Conservation (phyloP, 2,888 invertebrate genomes). For the Coronaproctus castanopsis region DNA sequence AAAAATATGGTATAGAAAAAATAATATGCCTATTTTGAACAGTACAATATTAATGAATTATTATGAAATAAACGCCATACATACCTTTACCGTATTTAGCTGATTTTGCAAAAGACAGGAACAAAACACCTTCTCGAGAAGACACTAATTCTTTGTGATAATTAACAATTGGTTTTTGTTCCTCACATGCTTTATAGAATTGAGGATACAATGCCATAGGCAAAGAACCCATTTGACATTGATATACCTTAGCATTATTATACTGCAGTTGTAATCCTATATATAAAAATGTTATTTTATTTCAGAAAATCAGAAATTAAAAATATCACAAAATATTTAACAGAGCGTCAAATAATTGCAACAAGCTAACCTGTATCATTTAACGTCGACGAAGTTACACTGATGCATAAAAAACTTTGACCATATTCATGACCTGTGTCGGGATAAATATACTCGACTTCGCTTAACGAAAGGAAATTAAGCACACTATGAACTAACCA, state of each 20-base stretch:
- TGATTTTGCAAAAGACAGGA: conserved; percentile 68
- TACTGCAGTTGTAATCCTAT: conserved; percentile 48
- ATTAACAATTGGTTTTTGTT: conserved; percentile 22
- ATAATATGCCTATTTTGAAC: no score
- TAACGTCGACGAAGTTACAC: conserved; percentile 42
- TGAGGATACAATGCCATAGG: conserved; percentile 35
- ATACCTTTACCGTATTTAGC: conserved; percentile 35
- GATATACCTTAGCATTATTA: conserved; percentile 59
- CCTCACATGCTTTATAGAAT: conserved; percentile 30
- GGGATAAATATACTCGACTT: conserved; percentile 42
- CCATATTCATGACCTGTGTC: conserved; percentile 51
- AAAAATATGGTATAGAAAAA: no score
- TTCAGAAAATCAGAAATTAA: no score
- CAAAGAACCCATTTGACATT: conserved; percentile 38
- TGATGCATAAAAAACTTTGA: conserved; percentile 72
- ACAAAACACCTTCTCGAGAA: conserved; percentile 24
- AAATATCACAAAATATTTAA: no score
- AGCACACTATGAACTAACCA: conserved; percentile 92
- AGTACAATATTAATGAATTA: no score
- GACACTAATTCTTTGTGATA: not conserved
- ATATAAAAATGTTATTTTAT: no score
- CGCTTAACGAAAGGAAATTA: conserved; percentile 45
- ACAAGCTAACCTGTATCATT: conserved; percentile 44
- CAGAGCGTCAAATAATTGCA: no score
- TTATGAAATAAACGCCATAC: no score